Conservation (phyloP, 2,113 vertebrate species). For the Sterrhoptilus dennistouni region DNA sequence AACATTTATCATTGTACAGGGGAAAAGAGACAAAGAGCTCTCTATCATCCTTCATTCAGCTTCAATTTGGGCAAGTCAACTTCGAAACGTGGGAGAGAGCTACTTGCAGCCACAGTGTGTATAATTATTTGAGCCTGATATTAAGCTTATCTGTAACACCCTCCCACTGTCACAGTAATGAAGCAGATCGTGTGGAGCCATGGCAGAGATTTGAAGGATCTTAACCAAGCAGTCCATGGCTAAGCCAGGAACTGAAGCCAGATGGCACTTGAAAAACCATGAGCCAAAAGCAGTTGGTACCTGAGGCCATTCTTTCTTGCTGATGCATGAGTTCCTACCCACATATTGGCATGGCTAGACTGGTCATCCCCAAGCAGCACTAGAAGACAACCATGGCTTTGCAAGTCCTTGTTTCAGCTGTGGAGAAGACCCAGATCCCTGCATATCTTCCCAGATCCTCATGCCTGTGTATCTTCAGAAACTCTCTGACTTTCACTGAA, state of each 20-base stretch:
- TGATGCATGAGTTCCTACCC: neutral
- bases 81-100: neutral
- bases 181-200: neutral
- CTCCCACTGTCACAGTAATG: neutral
- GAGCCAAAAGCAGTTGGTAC: neutral
- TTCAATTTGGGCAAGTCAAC: neutral
- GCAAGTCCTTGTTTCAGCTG: neutral
- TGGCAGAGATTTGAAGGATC: neutral
- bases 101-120: neutral
- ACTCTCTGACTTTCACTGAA: neutral
- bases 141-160: neutral
- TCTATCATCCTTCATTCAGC: neutral
- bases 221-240: neutral
- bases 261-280: neutral
- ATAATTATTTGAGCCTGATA: neutral
- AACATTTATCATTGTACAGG: neutral
- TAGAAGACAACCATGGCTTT: neutral
- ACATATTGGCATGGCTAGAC: neutral
- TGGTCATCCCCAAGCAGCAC: neutral
- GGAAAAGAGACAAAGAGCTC: neutral
- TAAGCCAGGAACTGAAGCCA: neutral
- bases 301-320: neutral
- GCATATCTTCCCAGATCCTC: neutral
- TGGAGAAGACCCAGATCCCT: neutral
- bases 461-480: neutral